These are phyloP conservation scores for Toxotes lorentzi DNA, from an alignment of 2,797 vertebrate species.

Conservation along the genomic window DNA sequence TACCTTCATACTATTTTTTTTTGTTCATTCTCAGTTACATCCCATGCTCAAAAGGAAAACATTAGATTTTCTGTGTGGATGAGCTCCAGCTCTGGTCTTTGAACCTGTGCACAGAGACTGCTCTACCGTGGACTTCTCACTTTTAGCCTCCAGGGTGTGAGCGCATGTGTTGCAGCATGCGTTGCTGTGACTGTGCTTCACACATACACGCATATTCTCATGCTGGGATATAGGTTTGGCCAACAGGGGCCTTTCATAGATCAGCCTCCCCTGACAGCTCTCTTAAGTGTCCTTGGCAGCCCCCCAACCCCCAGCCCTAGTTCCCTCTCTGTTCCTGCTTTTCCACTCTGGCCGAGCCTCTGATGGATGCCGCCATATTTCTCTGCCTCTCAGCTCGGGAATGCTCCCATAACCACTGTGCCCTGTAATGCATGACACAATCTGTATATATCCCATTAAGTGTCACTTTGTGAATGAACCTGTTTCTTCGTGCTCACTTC, in stretches of 20 bases:
- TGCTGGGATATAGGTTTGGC: slow-evolving; percentile 75
- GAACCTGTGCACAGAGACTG: slow-evolving; percentile 52
- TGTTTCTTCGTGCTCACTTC: slow-evolving; percentile 61
- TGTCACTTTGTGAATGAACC: slow-evolving; percentile 78
- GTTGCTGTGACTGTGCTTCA: slow-evolving; percentile 37
- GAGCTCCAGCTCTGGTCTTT: slow-evolving; percentile 61
- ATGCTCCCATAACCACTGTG: slow-evolving; percentile 75
- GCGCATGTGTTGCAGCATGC: slow-evolving; percentile 54
- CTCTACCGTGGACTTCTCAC: slow-evolving; percentile 56
- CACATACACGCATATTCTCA: slow-evolving; percentile 37
- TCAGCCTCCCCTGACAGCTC: slow-evolving; percentile 85
- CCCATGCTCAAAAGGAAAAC: slow-evolving; percentile 43
- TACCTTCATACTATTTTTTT: slow-evolving; percentile 4
- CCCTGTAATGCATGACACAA: slow-evolving; percentile 79
- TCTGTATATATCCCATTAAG: slow-evolving; percentile 82
- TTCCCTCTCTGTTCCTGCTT: slow-evolving; percentile 69
- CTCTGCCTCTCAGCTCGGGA: slow-evolving; percentile 72
- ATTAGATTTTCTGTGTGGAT: slow-evolving; percentile 72
- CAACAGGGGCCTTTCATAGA: slow-evolving; percentile 80
- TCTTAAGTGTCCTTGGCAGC: slow-evolving; percentile 88
- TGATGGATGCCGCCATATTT: slow-evolving; percentile 84
- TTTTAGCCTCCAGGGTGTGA: slow-evolving; percentile 51
- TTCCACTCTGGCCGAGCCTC: slow-evolving; percentile 68
- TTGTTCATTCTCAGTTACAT: slow-evolving; percentile 34
- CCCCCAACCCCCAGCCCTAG: slow-evolving; percentile 63